Base-by-base conservation (phyloP, 1,140 invertebrate species). In the Pogonognathellus flavescens region DNA sequence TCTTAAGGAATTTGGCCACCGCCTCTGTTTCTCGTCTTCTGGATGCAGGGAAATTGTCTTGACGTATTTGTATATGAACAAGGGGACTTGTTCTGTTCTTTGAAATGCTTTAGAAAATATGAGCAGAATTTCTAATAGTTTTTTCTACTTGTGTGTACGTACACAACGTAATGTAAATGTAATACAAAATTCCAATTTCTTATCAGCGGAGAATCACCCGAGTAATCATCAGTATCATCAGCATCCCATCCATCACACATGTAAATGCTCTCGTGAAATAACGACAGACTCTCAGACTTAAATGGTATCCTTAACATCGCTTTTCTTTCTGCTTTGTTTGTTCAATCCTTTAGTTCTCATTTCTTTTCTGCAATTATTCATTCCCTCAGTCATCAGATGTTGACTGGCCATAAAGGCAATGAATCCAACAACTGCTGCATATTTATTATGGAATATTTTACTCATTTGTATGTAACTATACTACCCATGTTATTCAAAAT, bases 141-240 rank as follows among this genome's bases (percentile, higher is more conserved):
- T 50, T 76, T 50, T 14, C 31, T 50, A 1, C 66, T 14, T 16
- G n/a, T 3, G 49, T 14, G 5, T 2, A 50, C 22, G 49, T 14
- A 14, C 10, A 50, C 22, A 66, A 25, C 14, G 62, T 66, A 66
- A 13, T 10, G 31, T 50, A 31, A n/a, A 49, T 25, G 70, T 76
- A 76, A 57, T 57, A 57, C 25, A 76, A 76, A 76, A 50, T 76
- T 76, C 16, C 7, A 76, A 76, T 76, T 76, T 76, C 31, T 76
- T 76, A 76, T 76, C 70, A 76, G 70, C 2, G n/a, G 41, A 50
- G 41, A 50, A 76, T 76, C 70, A 76, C 41, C 70, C 70, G 70
- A 76, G 25, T 50, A 76, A 76, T 76, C 70, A 76, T 76, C 70
- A 76, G 41, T 18, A 50, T 50, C 70, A 76, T 76, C 41, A 76